Evolutionary conservation across 92 coral and sea anemone species (phyloP).

Genomic region (Zoanthus sociatus): DNA sequence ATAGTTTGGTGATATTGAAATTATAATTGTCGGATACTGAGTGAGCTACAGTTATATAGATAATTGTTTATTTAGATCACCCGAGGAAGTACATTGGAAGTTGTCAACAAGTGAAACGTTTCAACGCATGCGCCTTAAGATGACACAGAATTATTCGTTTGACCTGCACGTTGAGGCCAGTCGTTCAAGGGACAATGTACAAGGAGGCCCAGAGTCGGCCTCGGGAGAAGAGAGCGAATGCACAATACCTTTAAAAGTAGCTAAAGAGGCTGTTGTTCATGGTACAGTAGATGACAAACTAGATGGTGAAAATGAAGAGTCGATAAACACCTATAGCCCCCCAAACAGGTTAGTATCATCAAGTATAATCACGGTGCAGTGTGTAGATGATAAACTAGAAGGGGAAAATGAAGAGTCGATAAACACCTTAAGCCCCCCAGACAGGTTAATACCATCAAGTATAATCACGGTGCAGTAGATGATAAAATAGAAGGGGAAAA

Average conservation of each 20-base stretch:
- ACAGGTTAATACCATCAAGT: constrained; percentile 48
- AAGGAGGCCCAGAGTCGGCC: constrained; percentile 45
- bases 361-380: not conserved
- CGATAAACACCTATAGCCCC: constrained; percentile 66
- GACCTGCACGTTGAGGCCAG: constrained; percentile 93
- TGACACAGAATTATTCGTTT: constrained; percentile 86
- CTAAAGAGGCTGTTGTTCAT: constrained; percentile 82
- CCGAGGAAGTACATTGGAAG: constrained; percentile 82
- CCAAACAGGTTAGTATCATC: constrained; percentile 61
- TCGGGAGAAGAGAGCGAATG: constrained; percentile 44
- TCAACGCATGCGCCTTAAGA: constrained; percentile 96
- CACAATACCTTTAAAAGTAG: constrained; percentile 72
- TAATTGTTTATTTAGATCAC: constrained; percentile 56
- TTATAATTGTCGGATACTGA: too few species aligned
- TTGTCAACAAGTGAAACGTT: constrained; percentile 91
- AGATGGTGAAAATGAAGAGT: constrained; percentile 77
- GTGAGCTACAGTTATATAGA: not conserved
- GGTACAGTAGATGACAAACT: constrained; percentile 76
- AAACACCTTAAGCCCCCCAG: constrained; percentile 73
- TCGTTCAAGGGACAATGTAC: constrained; percentile 75
- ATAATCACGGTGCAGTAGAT: constrained; percentile 38
- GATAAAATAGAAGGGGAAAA: constrained; percentile 81
- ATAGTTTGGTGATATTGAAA: too few species aligned
- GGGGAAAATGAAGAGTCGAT: constrained; percentile 69
- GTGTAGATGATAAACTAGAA: constrained; percentile 77